A percentile compares a stretch with the other conserved stretches of the same genome.
Conservation (phyloP, 2,113 vertebrate genomes). For the Amblyornis subalaris region DNA sequence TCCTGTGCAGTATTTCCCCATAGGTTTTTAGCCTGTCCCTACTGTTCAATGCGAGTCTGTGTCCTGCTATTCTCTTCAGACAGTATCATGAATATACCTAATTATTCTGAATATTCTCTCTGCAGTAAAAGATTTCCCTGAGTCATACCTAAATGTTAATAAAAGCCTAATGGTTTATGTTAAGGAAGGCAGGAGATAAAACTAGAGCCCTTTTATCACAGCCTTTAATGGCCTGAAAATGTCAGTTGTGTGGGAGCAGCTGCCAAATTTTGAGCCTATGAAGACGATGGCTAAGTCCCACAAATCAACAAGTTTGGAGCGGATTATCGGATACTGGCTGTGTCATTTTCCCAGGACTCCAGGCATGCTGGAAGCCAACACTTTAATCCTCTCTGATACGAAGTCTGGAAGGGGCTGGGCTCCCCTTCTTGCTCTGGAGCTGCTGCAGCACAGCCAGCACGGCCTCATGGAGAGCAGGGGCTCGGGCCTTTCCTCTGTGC, state of each 20-base stretch:
- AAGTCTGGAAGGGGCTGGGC: not conserved
- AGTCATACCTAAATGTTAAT: constrained; percentile 53
- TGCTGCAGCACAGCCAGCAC: not conserved
- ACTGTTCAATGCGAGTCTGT: not conserved
- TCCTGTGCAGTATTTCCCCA: fast-evolving
- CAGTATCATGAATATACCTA: not conserved
- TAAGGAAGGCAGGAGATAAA: constrained; percentile 59
- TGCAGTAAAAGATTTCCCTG: not conserved
- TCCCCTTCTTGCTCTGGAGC: not conserved
- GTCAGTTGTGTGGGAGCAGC: constrained; percentile 47
- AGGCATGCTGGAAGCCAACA: constrained; percentile 19
- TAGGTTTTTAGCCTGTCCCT: not conserved
- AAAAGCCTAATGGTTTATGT: constrained; percentile 59
- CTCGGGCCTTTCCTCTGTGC: not conserved
- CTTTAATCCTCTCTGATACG: constrained; percentile 38
- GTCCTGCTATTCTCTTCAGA: not conserved
- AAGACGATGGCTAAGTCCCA: constrained; percentile 31
- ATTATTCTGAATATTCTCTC: not conserved
- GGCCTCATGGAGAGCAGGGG: not conserved
- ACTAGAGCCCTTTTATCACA: constrained; percentile 47
- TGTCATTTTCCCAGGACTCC: constrained; percentile 67
- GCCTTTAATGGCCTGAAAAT: constrained; percentile 71
- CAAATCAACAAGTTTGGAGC: constrained; percentile 61
- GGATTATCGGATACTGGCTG: constrained; percentile 41
- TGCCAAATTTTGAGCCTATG: constrained; percentile 52